These are phyloP conservation scores for Fulica atra DNA, from an alignment of 2,113 vertebrate genomes.

Conservation along the genomic window DNA sequence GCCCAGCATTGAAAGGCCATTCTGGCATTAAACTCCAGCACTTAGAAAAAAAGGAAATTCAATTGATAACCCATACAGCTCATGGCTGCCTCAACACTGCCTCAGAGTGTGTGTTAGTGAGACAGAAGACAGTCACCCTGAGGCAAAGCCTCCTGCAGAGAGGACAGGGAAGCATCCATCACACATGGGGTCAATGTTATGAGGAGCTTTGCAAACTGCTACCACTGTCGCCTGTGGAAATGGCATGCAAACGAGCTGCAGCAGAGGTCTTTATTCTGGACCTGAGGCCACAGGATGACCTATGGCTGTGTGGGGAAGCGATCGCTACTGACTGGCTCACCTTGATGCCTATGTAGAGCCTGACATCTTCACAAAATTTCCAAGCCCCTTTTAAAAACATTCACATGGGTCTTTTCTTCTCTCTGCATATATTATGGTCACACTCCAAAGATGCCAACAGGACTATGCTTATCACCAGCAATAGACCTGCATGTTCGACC, in stretches of 20 bases:
- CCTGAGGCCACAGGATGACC: background rate
- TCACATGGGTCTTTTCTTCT: background rate
- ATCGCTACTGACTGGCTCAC: background rate
- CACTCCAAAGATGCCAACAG: background rate
- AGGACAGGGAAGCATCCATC: background rate
- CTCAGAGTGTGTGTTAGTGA: background rate
- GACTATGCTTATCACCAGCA: background rate
- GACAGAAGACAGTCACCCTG: background rate
- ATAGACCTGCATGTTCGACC: background rate
- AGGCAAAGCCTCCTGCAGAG: background rate
- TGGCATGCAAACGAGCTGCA: background rate
- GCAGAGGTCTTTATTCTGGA: background rate
- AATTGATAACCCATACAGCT: background rate
- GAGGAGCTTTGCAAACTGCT: background rate
- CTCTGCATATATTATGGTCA: background rate
- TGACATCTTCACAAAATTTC: background rate
- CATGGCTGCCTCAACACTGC: background rate
- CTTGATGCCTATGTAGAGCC: background rate
- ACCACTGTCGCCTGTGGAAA: background rate
- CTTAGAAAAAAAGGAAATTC: background rate
- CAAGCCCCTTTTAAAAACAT: background rate
- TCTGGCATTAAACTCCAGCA: background rate
- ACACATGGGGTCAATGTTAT: rapidly evolving
- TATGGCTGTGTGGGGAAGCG: background rate
- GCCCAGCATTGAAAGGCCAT: background rate